phyloP scores from a whole-genome alignment of 2,888 invertebrate genomes.

The Macrosoma leucophasiata region DNA sequence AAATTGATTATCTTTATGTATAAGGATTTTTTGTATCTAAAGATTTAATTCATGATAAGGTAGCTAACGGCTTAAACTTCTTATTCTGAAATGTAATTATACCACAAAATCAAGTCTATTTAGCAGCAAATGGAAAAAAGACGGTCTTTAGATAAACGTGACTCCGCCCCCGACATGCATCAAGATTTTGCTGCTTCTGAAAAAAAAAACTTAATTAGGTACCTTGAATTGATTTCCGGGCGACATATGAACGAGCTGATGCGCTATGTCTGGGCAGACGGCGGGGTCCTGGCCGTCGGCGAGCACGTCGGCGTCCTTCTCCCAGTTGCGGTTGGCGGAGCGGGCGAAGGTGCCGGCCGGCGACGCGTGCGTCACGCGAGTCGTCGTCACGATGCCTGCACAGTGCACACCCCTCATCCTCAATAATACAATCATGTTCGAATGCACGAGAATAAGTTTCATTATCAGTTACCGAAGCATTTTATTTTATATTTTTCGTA shows the following conservation, averaged over 20 bases:
- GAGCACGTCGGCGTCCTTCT: slow-evolving; percentile 76
- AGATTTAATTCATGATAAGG: no score
- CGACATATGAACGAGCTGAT: slow-evolving; percentile 77
- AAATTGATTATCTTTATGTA: no score
- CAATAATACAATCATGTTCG: neutral
- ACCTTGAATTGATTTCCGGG: slow-evolving; percentile 81
- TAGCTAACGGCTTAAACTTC: no score
- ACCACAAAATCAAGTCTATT: no score
- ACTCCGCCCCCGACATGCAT: no score
- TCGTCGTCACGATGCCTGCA: slow-evolving; percentile 83
- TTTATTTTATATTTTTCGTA: no score
- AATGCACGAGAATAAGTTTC: neutral
- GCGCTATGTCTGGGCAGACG: slow-evolving; percentile 79
- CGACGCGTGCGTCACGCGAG: slow-evolving; percentile 86
- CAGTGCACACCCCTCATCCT: neutral
- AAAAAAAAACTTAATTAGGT: no score
- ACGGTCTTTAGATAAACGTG: no score
- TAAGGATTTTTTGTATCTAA: no score
- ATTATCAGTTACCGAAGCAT: neutral
- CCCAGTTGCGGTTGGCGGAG: slow-evolving; percentile 81
- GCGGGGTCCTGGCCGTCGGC: slow-evolving; percentile 54
- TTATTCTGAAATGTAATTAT: no score
- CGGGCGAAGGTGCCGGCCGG: slow-evolving; percentile 79
- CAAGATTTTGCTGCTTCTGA: no score
- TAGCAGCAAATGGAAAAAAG: no score